These are phyloP conservation scores for Erannis defoliaria DNA, from an alignment of 2,888 invertebrate genomes.

Conservation along the genomic window DNA sequence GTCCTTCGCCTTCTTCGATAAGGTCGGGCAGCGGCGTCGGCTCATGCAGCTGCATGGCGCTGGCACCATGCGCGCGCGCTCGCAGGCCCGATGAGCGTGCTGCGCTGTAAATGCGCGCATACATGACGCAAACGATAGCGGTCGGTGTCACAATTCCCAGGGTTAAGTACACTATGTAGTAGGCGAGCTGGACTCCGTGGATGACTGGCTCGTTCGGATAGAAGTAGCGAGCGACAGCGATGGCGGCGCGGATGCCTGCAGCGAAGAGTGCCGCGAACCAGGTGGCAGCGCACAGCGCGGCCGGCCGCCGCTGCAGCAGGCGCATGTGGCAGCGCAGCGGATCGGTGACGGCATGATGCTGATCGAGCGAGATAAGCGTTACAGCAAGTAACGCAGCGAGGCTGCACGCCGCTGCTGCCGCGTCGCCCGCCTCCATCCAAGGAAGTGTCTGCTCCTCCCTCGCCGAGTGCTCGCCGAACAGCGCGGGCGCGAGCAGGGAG, in stretches of 20 bases:
- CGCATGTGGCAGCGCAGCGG: constrained; percentile 83
- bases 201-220: constrained; percentile 66
- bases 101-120: constrained; percentile 91
- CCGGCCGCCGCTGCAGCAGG: constrained; percentile 76
- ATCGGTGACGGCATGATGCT: constrained; percentile 85
- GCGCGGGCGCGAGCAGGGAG: constrained; percentile 80
- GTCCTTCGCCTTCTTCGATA: constrained; percentile 76
- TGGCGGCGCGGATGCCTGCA: constrained; percentile 68
- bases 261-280: constrained; percentile 81
- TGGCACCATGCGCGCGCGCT: constrained; percentile 79
- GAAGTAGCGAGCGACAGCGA: constrained; percentile 67
- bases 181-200: constrained; percentile 70
- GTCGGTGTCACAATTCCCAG: constrained; percentile 77
- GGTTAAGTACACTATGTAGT: constrained; percentile 74
- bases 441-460: constrained; percentile 87
- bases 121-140: constrained; percentile 90
- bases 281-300: constrained; percentile 83
- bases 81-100: constrained; percentile 89
- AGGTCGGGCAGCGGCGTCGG: constrained; percentile 74
- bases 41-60: constrained; percentile 84
- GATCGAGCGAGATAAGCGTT: constrained; percentile 81
- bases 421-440: constrained; percentile 86
- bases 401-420: constrained; percentile 73
- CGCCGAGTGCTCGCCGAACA: constrained; percentile 87
- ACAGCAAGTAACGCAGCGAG: constrained; percentile 73